phyloP scores from a whole-genome alignment of 2,113 vertebrate species.

The Tachycineta bicolor region DNA sequence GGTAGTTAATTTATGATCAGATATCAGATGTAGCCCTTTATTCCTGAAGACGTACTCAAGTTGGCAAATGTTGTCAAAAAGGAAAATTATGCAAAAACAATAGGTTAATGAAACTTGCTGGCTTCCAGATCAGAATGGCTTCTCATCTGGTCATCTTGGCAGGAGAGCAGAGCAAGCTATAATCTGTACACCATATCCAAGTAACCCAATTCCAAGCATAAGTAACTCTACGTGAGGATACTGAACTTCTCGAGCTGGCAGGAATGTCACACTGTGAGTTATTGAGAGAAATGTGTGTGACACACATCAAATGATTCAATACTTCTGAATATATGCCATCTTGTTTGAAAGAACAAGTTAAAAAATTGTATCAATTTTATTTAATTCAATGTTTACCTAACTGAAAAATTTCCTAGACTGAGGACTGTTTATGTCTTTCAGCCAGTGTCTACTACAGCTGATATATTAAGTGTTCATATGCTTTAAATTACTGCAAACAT shows the following conservation, averaged over 20 bases:
- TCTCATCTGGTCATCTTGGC: fast-evolving
- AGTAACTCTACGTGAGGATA: not conserved
- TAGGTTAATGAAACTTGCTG: not conserved
- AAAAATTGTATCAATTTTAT: not conserved
- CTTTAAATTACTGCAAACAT: not conserved
- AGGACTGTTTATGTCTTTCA: not conserved
- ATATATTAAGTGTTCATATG: not conserved
- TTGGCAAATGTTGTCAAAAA: not conserved
- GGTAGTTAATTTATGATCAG: not conserved
- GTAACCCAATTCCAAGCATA: not conserved
- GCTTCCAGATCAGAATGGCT: not conserved
- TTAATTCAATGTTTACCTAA: not conserved
- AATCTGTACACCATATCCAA: not conserved
- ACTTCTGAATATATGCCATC: not conserved
- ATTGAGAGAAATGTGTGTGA: not conserved
- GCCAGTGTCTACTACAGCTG: not conserved
- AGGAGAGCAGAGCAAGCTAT: not conserved
- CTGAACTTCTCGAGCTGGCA: not conserved
- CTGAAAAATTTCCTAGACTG: not conserved
- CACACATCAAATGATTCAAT: not conserved
- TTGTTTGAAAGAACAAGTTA: not conserved
- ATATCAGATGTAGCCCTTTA: not conserved
- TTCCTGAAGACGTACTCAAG: not conserved
- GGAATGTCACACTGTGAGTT: not conserved
- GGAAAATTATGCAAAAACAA: not conserved